phyloP scores from a whole-genome alignment of 2,797 vertebrate genomes.

The Macroramphosus scolopax region DNA sequence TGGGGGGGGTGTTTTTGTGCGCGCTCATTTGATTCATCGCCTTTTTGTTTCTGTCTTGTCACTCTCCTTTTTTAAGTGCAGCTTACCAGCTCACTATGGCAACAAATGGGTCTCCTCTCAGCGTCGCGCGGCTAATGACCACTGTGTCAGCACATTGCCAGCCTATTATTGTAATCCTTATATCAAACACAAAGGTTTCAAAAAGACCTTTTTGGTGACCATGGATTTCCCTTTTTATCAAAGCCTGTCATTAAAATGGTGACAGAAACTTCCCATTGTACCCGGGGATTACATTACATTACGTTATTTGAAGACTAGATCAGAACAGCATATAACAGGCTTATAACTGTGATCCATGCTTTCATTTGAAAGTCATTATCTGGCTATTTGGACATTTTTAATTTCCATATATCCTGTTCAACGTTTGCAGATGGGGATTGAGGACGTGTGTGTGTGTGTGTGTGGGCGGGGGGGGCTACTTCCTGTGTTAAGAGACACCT shows the following conservation, averaged over 20 bases:
- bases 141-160: conserved; percentile 52
- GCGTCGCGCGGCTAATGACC: conserved; percentile 67
- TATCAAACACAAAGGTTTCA: conserved; percentile 25
- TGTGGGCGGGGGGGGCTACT: too few relatives aligned
- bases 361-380: too few relatives aligned
- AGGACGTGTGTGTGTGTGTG: too few relatives aligned
- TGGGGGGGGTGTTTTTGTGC: conserved; percentile 15
- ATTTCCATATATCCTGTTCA: too few relatives aligned
- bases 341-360: too few relatives aligned
- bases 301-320: too few relatives aligned
- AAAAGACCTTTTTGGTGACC: conserved; percentile 30
- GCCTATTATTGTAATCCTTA: conserved; percentile 48
- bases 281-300: too few relatives aligned
- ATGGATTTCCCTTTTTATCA: conserved; percentile 7
- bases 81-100: conserved; percentile 85
- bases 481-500: too few relatives aligned
- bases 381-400: too few relatives aligned
- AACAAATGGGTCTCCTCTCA: conserved; percentile 74
- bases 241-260: conserved; percentile 1
- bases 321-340: too few relatives aligned
- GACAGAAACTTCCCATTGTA: too few relatives aligned
- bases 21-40: conserved; percentile 42
- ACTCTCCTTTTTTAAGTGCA: conserved; percentile 68
- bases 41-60: conserved; percentile 66
- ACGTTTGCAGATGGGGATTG: too few relatives aligned